These are phyloP conservation scores for Pollenia griseotomentosa DNA, from an alignment of 2,888 invertebrate genomes.

Conservation along the genomic window DNA sequence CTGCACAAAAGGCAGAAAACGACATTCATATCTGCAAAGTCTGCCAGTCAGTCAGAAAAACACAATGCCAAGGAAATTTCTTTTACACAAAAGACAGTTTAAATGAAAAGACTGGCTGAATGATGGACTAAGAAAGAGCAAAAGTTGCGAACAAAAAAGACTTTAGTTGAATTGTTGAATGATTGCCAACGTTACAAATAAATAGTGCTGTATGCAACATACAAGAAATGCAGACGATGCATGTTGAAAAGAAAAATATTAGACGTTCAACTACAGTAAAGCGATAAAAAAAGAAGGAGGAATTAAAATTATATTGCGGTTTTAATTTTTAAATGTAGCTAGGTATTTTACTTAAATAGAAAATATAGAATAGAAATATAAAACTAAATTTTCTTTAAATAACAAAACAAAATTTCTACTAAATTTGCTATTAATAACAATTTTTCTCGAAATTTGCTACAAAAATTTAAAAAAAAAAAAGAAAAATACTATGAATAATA, in stretches of 20 bases:
- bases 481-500: no score
- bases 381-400: no score
- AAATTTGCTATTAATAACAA: no score
- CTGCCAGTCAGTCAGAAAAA: slow-evolving; percentile 9
- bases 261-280: slow-evolving; percentile 8
- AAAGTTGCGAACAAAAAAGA: slow-evolving; percentile 36
- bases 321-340: background rate
- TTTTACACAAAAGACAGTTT: slow-evolving; percentile 31
- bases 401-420: no score
- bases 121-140: slow-evolving; percentile 24
- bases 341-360: no score
- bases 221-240: slow-evolving; percentile 20
- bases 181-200: slow-evolving; percentile 71
- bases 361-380: no score
- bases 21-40: background rate
- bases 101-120: slow-evolving; percentile 34
- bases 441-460: no score
- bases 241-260: background rate
- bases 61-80: slow-evolving; percentile 44
- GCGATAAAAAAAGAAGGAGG: background rate
- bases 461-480: no score
- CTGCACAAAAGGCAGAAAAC: slow-evolving; percentile 17
- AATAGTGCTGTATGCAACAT: slow-evolving; percentile 44
- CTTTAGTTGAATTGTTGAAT: slow-evolving; percentile 63
- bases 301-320: background rate